These are phyloP conservation scores for Abramis brama DNA, from an alignment of 2,113 vertebrate genomes.

Conservation along the genomic window DNA sequence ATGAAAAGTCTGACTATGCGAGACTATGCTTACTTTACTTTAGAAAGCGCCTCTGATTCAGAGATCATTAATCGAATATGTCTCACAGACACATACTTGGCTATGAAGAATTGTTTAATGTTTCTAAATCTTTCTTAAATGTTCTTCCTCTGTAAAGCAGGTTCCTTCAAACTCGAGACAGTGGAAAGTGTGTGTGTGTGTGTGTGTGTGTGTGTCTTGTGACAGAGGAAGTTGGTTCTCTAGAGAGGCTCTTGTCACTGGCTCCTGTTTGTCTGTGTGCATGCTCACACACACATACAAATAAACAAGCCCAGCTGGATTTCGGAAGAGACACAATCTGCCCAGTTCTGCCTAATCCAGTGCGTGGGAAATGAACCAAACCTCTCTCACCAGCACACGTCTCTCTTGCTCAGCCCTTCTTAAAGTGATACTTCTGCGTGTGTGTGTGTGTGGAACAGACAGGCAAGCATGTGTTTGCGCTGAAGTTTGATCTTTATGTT, in stretches of 20 bases:
- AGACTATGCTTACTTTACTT: background rate
- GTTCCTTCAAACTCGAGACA: slow-evolving; percentile 58
- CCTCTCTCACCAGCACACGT: slow-evolving; percentile 37
- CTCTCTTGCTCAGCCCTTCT: slow-evolving; percentile 12
- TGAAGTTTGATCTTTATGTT: slow-evolving; percentile 18
- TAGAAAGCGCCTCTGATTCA: background rate
- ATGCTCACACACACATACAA: slow-evolving; percentile 72
- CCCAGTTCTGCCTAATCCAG: slow-evolving; percentile 72
- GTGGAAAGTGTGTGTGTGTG: slow-evolving; percentile 55
- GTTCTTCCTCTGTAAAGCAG: slow-evolving; percentile 57
- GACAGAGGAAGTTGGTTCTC: slow-evolving; percentile 54
- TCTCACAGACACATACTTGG: background rate
- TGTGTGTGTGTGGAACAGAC: slow-evolving; percentile 43
- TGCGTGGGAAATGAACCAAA: slow-evolving; percentile 74
- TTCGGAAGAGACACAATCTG: slow-evolving; percentile 69
- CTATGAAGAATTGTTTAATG: background rate
- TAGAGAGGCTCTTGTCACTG: slow-evolving; percentile 66
- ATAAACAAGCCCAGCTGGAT: slow-evolving; percentile 78
- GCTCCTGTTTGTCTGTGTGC: slow-evolving; percentile 78
- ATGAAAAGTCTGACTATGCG: background rate
- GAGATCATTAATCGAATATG: background rate
- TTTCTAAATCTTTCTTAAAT: slow-evolving; percentile 35
- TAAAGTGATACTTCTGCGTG: background rate
- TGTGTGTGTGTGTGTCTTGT: slow-evolving; percentile 41
- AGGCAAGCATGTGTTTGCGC: slow-evolving; percentile 31